Conservation (phyloP, 2,797 vertebrate genomes). For the Manis crassicaudata region DNA sequence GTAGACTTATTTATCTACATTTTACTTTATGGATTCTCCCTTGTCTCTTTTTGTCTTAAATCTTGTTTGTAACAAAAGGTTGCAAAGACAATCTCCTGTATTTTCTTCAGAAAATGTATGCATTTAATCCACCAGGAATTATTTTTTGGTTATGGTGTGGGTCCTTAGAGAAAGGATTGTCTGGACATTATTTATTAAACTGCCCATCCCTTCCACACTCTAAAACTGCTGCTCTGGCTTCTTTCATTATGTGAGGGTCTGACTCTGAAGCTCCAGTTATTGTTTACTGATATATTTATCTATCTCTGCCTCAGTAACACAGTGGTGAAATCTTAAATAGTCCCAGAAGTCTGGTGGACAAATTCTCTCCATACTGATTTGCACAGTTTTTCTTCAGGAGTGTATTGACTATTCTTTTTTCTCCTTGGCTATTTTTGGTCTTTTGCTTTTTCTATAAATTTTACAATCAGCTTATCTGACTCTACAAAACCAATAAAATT, state of each 20-base stretch:
- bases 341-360: neutral
- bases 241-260: neutral
- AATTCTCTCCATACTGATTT: neutral
- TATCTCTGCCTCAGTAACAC: neutral
- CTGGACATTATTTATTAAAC: neutral
- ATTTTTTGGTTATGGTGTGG: neutral
- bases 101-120: constrained; percentile 8
- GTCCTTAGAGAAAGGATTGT: neutral
- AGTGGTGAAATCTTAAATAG: constrained; percentile 14
- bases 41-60: neutral
- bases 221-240: neutral
- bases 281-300: neutral
- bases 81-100: constrained; percentile 4
- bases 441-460: constrained; percentile 37
- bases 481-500: neutral
- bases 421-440: neutral
- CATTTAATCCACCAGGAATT: neutral
- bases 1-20: neutral
- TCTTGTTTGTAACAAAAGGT: neutral
- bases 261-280: neutral
- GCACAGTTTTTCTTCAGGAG: neutral
- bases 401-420: neutral
- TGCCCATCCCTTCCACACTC: neutral
- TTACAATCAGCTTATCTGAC: constrained; percentile 20
- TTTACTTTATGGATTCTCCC: neutral